phyloP scores from a whole-genome alignment of 2,113 vertebrate genomes.

The Tauraco erythrolophus region DNA sequence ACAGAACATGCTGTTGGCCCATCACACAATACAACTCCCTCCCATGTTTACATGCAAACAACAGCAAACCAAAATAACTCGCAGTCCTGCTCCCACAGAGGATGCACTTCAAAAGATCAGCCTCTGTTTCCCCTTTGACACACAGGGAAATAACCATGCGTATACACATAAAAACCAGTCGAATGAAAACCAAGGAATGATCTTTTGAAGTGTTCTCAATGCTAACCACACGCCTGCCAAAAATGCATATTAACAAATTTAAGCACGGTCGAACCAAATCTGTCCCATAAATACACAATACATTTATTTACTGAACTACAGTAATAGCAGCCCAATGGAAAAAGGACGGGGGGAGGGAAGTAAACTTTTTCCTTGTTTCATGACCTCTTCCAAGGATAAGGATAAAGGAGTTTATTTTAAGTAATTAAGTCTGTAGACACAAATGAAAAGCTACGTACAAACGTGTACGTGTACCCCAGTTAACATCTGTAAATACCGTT shows the following conservation, averaged over 20 bases:
- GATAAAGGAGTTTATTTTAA: neutral
- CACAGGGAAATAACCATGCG: neutral
- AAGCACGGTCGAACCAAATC: neutral
- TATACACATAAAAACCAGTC: fast-evolving
- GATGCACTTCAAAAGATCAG: neutral
- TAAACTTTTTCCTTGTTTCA: neutral
- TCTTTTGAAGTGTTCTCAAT: neutral
- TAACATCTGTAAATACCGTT: neutral
- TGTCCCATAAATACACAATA: neutral
- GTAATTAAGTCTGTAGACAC: neutral
- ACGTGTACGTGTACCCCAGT: neutral
- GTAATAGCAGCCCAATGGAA: neutral
- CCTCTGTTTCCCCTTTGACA: neutral
- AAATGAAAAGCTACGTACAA: neutral
- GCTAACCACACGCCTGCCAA: neutral
- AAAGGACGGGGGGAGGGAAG: neutral
- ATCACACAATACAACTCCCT: neutral
- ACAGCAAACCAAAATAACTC: neutral
- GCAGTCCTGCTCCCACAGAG: neutral
- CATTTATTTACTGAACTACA: neutral
- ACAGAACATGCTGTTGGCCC: conserved; percentile 3
- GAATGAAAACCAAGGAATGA: neutral
- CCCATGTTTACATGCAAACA: conserved; percentile 28
- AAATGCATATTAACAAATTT: neutral
- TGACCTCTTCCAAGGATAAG: neutral